Conservation (phyloP, 2,113 vertebrate genomes). For the Psammodynastes pulverulentus region DNA sequence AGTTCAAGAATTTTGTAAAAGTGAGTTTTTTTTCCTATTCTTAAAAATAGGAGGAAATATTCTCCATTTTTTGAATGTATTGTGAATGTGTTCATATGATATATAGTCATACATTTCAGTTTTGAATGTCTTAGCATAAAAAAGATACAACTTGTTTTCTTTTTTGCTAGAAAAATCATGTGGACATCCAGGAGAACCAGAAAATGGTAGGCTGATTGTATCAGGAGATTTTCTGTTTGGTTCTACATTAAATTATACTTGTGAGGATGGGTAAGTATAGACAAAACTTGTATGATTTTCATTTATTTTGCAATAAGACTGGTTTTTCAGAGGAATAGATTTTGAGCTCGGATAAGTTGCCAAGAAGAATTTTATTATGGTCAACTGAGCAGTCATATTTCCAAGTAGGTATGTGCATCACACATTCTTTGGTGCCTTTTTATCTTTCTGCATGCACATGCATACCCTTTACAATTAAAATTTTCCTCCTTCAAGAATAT, state of each 20-base stretch:
- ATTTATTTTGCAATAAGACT: neutral
- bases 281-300: neutral
- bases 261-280: constrained; percentile 68
- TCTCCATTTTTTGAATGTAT: neutral
- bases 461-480: neutral
- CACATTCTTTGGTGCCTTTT: neutral
- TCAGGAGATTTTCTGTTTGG: constrained; percentile 40
- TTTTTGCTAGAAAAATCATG: constrained; percentile 59
- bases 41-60: neutral
- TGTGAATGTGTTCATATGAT: neutral
- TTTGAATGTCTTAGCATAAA: neutral
- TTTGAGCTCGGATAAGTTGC: neutral
- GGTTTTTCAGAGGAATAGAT: neutral
- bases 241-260: constrained; percentile 56
- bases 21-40: constrained; percentile 45
- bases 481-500: too few species aligned
- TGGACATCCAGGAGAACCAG: constrained; percentile 53
- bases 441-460: neutral
- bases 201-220: constrained; percentile 53
- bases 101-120: neutral
- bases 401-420: neutral
- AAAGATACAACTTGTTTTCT: neutral
- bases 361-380: neutral
- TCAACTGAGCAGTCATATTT: neutral
- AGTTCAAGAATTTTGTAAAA: constrained; percentile 61